A percentile compares a stretch with the other conserved stretches of the same genome.
These are phyloP conservation scores for Bombylius discolor DNA, from an alignment of 2,888 invertebrate genomes.

Conservation along the genomic window DNA sequence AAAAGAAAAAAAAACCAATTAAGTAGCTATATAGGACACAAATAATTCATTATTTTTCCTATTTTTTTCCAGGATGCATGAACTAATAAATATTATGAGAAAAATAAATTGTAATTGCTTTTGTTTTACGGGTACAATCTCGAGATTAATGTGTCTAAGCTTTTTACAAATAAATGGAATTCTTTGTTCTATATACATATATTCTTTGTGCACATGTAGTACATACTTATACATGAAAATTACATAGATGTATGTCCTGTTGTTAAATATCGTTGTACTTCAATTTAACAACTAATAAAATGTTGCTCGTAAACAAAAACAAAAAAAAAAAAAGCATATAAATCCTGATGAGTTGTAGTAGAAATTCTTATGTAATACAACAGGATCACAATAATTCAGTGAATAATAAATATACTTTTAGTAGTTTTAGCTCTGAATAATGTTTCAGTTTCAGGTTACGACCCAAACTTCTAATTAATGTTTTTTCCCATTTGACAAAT, in stretches of 20 bases:
- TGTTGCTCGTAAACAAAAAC: too few relatives aligned
- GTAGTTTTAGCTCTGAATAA: constrained; percentile 13
- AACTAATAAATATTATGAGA: constrained; percentile 13
- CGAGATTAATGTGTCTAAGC: constrained; percentile 24
- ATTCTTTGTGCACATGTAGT: not conserved
- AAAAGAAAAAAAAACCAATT: too few relatives aligned
- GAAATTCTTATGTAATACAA: too few relatives aligned
- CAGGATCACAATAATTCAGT: too few relatives aligned
- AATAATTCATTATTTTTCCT: too few relatives aligned
- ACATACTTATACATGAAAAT: constrained; percentile 1
- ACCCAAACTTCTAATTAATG: constrained; percentile 22
- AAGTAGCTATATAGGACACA: too few relatives aligned
- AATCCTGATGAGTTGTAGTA: too few relatives aligned
- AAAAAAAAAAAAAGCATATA: too few relatives aligned
- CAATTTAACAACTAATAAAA: not conserved
- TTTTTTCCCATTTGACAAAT: constrained; percentile 22
- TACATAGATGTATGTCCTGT: too few relatives aligned
- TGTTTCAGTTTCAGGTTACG: constrained; percentile 13
- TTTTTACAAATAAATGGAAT: not conserved
- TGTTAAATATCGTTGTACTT: not conserved
- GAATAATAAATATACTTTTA: constrained; percentile 6
- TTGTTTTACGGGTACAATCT: constrained; percentile 23
- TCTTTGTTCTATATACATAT: not conserved
- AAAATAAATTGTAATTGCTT: constrained; percentile 19
- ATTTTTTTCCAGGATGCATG: constrained; percentile 1